Conservation (phyloP, 2,113 vertebrate genomes). For the Halichoeres trimaculatus region DNA sequence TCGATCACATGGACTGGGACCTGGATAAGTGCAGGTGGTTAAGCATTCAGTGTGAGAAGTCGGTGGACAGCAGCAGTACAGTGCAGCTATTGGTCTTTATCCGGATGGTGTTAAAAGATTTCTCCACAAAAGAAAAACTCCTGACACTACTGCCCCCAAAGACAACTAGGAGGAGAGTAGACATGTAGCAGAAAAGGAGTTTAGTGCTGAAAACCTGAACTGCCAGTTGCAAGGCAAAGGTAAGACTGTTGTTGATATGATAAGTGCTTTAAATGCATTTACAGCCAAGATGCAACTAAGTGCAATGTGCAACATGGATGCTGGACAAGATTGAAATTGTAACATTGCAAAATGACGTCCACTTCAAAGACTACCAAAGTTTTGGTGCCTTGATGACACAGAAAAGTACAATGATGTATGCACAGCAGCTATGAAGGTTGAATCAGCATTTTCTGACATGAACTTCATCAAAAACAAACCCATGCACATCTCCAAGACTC, state of each 20-base stretch:
- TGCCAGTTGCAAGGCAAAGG: slow-evolving; percentile 60
- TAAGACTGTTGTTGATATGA: slow-evolving; percentile 32
- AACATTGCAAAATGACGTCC: slow-evolving; percentile 3
- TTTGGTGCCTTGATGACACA: slow-evolving; percentile 16
- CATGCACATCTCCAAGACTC: slow-evolving; percentile 60
- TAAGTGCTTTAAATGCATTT: slow-evolving; percentile 17
- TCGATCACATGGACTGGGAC: too few species aligned
- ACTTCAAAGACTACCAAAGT: slow-evolving; percentile 3
- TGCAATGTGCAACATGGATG: slow-evolving; percentile 4
- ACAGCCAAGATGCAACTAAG: slow-evolving; percentile 43
- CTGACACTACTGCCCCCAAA: slow-evolving; percentile 18
- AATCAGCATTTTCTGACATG: too few species aligned
- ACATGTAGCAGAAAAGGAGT: slow-evolving; percentile 47
- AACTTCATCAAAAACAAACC: slow-evolving; percentile 44
- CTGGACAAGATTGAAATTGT: neutral
- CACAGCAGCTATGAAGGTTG: slow-evolving; percentile 25
- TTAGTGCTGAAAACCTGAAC: slow-evolving; percentile 58
- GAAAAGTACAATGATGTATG: too few species aligned
- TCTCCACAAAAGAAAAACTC: slow-evolving; percentile 37
- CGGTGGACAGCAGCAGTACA: neutral
- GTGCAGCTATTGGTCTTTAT: neutral
- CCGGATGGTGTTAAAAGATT: slow-evolving; percentile 9
- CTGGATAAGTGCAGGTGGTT: too few species aligned
- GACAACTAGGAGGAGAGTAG: slow-evolving; percentile 18
- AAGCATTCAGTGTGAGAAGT: too few species aligned